Evolutionary conservation across 2,113 vertebrate genomes (phyloP).

Genomic region (Paramormyrops kingsleyae): DNA sequence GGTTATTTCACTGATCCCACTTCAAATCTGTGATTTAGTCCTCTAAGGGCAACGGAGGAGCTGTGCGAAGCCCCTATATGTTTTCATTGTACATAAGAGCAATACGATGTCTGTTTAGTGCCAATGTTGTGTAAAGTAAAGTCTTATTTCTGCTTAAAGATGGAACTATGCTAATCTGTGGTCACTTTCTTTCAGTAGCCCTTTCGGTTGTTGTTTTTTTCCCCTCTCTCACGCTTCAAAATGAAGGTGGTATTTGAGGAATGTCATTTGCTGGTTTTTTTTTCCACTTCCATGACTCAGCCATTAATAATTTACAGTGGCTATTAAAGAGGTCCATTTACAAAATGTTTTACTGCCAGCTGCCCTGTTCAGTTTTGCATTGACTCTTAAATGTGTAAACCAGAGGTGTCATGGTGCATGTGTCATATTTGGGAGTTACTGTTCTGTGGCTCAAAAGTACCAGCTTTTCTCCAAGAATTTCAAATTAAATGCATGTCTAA

Average conservation of each 20-base stretch:
- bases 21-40: slow-evolving; percentile 9
- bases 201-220: background rate
- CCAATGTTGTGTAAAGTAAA: slow-evolving; percentile 47
- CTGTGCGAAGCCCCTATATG: slow-evolving; percentile 6
- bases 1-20: slow-evolving; percentile 15
- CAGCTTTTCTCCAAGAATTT: background rate
- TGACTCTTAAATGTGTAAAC: background rate
- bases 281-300: background rate
- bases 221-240: background rate
- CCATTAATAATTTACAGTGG: background rate
- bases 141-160: slow-evolving; percentile 43
- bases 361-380: background rate
- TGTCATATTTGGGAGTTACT: background rate
- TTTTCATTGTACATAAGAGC: slow-evolving; percentile 37
- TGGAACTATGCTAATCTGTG: slow-evolving; percentile 39
- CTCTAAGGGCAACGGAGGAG: background rate
- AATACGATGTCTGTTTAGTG: slow-evolving; percentile 53
- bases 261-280: background rate
- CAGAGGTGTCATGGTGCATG: background rate
- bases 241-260: slow-evolving; percentile 2
- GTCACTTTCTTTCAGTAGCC: slow-evolving; percentile 17
- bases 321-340: background rate
- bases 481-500: background rate
- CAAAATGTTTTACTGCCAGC: background rate
- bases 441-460: background rate